phyloP scores from a whole-genome alignment of 2,888 invertebrate species.

The Coelinius sp. region DNA sequence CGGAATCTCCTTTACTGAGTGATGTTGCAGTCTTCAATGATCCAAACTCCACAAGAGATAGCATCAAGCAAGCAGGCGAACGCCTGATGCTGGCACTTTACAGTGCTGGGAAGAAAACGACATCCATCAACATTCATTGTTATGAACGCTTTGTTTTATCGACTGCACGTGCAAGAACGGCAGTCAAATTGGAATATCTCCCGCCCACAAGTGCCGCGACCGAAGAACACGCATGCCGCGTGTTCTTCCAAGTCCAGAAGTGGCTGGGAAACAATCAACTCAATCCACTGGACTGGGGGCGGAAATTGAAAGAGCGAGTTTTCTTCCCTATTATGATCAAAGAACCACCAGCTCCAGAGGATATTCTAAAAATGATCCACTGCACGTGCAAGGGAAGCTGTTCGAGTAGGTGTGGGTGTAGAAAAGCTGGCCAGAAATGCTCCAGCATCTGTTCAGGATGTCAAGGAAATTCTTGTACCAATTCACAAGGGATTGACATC shows the following conservation, averaged over 20 bases:
- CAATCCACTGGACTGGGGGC: background rate
- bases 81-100: background rate
- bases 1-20: background rate
- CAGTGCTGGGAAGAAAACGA: background rate
- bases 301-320: background rate
- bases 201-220: background rate
- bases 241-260: background rate
- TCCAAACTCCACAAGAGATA: background rate
- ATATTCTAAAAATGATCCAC: slow-evolving; percentile 15
- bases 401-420: slow-evolving; percentile 25
- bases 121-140: background rate
- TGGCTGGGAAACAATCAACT: background rate
- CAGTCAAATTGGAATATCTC: background rate
- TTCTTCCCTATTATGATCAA: background rate
- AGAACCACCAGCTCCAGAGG: background rate
- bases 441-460: slow-evolving; percentile 30
- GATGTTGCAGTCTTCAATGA: background rate
- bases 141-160: background rate
- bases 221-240: background rate
- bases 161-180: background rate
- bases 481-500: background rate
- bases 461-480: slow-evolving; percentile 27
- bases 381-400: slow-evolving; percentile 31
- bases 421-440: slow-evolving; percentile 35
- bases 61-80: background rate